Evolutionary conservation across 1,140 invertebrate genomes (phyloP).

Genomic region (Trichogramma pretiosum): DNA sequence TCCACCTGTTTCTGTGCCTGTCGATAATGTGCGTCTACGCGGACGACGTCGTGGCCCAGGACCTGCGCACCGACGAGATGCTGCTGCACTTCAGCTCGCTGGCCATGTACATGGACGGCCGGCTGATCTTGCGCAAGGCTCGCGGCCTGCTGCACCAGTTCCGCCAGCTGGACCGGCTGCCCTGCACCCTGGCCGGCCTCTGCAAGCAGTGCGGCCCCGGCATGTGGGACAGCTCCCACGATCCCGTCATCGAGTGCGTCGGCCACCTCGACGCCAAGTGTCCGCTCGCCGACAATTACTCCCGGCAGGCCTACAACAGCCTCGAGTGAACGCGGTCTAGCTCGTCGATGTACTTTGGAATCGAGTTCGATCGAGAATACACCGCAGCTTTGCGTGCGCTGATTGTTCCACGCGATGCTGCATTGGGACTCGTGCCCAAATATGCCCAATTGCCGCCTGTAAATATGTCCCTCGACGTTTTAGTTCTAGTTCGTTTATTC

Average conservation of each 20-base stretch:
- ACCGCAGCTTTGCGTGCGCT: no score
- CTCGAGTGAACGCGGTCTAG: slow-evolving; percentile 6
- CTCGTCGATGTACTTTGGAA: not conserved
- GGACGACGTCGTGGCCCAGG: slow-evolving; percentile 83
- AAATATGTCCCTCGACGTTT: no score
- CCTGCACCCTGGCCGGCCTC: slow-evolving; percentile 78
- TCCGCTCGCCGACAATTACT: slow-evolving; percentile 38
- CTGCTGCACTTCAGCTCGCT: slow-evolving; percentile 87
- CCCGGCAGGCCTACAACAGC: no score
- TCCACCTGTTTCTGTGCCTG: slow-evolving; percentile 83
- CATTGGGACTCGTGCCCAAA: no score
- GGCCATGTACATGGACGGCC: slow-evolving; percentile 93
- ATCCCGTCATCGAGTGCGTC: slow-evolving; percentile 65
- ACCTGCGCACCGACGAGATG: slow-evolving; percentile 86
- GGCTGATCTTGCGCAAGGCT: slow-evolving; percentile 82
- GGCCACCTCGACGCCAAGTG: slow-evolving; percentile 38
- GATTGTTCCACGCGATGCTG: no score
- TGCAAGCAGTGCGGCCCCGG: slow-evolving; percentile 82
- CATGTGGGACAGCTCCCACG: slow-evolving; percentile 87
- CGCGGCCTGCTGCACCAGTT: slow-evolving; percentile 85
- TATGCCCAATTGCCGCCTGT: not conserved
- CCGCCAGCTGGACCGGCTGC: slow-evolving; percentile 70
- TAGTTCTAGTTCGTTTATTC: no score
- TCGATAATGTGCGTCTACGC: slow-evolving; percentile 87
- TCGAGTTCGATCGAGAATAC: not conserved